Conservation (phyloP, 2,113 vertebrate species). For the Neotragus moschatus region DNA sequence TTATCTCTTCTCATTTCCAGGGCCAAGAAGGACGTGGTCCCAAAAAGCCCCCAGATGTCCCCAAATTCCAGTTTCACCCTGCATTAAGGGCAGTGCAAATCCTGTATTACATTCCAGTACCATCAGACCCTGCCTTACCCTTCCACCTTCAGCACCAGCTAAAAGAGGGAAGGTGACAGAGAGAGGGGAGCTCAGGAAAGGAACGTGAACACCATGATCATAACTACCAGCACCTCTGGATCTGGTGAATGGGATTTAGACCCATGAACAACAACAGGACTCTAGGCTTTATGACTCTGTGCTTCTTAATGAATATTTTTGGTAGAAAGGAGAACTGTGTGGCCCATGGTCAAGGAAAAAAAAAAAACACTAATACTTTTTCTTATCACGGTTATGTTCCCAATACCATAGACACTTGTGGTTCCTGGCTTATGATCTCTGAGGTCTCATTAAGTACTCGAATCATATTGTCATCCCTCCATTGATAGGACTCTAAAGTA, state of each 20-base stretch:
- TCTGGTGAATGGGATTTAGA: not conserved
- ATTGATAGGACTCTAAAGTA: not conserved
- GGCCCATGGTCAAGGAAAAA: not conserved
- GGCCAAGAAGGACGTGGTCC: not conserved
- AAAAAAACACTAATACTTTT: not conserved
- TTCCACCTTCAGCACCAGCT: not conserved
- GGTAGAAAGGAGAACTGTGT: not conserved
- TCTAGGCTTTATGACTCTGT: not conserved
- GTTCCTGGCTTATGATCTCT: not conserved
- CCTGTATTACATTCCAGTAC: not conserved
- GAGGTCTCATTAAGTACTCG: not conserved
- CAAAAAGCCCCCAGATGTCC: not conserved
- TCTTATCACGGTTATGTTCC: not conserved
- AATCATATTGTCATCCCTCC: not conserved
- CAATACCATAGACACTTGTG: not conserved
- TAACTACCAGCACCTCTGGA: not conserved
- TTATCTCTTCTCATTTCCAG: not conserved
- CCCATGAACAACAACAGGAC: not conserved
- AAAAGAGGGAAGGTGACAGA: not conserved
- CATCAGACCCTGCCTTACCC: not conserved
- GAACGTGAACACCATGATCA: not conserved
- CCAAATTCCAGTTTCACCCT: not conserved
- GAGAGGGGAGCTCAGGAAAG: not conserved
- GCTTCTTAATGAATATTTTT: not conserved
- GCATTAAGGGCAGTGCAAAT: not conserved